Base-by-base conservation (phyloP, 1,140 invertebrate genomes). In the Oreohelix idahoensis region DNA sequence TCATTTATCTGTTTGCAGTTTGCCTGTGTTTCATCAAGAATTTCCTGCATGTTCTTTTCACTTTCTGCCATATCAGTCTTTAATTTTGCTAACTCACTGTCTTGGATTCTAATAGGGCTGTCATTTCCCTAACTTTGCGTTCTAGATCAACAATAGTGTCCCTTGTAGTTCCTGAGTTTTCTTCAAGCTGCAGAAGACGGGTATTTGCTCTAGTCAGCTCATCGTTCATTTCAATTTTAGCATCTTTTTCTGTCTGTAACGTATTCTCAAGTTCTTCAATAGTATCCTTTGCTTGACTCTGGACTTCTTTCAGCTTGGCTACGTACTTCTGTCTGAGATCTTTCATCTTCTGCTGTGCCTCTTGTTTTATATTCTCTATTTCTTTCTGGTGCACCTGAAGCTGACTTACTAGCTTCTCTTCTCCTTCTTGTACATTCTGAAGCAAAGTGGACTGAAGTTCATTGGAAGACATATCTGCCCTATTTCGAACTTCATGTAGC, bases 191-290 rank as follows among this genome's bases (percentile, higher is more conserved):
- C n/a, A 90, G 77, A 10, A 91, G 84, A 69, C 89, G 87, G 0
- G 90, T 91, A 70, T 91, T 91, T 15, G 89, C 89, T 69, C 88
- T 85, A 71, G 87, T 83, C 49, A 91, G 84, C 77, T 91, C 90
- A 32, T 79, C 77, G 32, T 89, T 87, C 35, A 91, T 83, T 26
- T 84, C 87, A 73, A 88, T 88, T 70, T 90, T 90, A 53, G 87
- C 86, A 20, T 51, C 49, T 58, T 73, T 84, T 53, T 87, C 86
- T 45, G 71, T 49, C 58, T 74, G 69, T 23, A 83, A 51, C 42
- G 51, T 85, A 10, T 74, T 81, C 81, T 88, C 84, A 13, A 86
- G 76, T 26, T 83, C 82, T 36, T 83, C 77, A 79, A 85, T 83
- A 32, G 83, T 84, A 5, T 82, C 39, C 49, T 88, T 86, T 32